Percentiles rank a stretch among this genome's conserved stretches.
These are phyloP conservation scores for Temnothorax rugatulus DNA, from an alignment of 2,888 invertebrate genomes.

Conservation along the genomic window DNA sequence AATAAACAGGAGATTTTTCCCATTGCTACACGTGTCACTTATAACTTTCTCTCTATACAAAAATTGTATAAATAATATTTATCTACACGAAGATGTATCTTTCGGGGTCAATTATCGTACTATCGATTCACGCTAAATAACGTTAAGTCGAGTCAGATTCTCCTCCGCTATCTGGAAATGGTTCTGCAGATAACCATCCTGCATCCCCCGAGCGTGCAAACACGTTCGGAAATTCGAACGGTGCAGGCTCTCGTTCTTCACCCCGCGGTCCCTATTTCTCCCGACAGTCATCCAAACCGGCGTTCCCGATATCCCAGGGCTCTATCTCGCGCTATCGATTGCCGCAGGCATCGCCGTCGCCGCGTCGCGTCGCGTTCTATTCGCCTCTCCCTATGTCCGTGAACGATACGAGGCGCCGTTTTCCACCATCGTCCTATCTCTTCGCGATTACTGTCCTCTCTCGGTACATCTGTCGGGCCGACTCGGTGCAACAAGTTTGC, in stretches of 20 bases:
- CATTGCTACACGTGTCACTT: not conserved
- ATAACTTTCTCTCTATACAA: not conserved
- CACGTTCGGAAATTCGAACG: not conserved
- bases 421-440: not conserved
- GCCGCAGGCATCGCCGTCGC: not conserved
- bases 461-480: constrained; percentile 8
- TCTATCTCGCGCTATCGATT: constrained; percentile 29
- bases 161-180: not conserved
- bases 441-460: not conserved
- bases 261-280: constrained; percentile 5
- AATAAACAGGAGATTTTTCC: not conserved
- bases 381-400: not conserved
- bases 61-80: not conserved
- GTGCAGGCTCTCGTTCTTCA: not conserved
- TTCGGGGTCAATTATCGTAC: not conserved
- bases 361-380: not conserved
- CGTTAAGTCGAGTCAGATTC: not conserved
- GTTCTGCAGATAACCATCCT: not conserved
- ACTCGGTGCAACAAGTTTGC: constrained; percentile 81
- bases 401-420: not conserved
- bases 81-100: not conserved
- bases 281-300: not conserved
- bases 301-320: constrained; percentile 1
- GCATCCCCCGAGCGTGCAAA: not conserved
- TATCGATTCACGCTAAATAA: constrained; percentile 1